phyloP scores from a whole-genome alignment of 2,888 invertebrate genomes.

The Xylophagus ater region DNA sequence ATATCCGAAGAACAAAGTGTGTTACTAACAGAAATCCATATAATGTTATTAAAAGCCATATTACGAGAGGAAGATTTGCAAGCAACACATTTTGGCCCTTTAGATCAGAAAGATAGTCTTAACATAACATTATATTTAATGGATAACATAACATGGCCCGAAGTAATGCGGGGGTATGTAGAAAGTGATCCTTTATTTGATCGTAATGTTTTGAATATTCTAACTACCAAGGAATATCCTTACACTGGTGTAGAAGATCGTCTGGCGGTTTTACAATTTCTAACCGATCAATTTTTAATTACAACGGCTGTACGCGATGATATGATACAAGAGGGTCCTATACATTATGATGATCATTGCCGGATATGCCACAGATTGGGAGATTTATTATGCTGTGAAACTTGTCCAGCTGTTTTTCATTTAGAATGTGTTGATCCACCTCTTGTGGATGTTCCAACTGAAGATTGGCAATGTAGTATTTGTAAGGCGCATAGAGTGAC shows the following conservation, averaged over 20 bases:
- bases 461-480: slow-evolving; percentile 94
- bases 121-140: slow-evolving; percentile 87
- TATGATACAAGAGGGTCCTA: slow-evolving; percentile 86
- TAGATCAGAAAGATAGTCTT: slow-evolving; percentile 95
- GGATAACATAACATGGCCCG: slow-evolving; percentile 95
- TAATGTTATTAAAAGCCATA: slow-evolving; percentile 82
- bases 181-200: slow-evolving; percentile 82
- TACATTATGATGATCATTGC: slow-evolving; percentile 88
- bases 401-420: slow-evolving; percentile 96
- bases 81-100: slow-evolving; percentile 88
- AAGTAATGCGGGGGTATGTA: slow-evolving; percentile 77
- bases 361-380: slow-evolving; percentile 85
- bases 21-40: slow-evolving; percentile 85
- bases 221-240: slow-evolving; percentile 76
- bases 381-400: slow-evolving; percentile 93
- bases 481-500: slow-evolving; percentile 85
- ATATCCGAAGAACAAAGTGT: slow-evolving; percentile 86
- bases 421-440: slow-evolving; percentile 94
- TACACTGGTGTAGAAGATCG: slow-evolving; percentile 69
- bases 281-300: slow-evolving; percentile 89
- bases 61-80: slow-evolving; percentile 88
- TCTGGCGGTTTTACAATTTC: slow-evolving; percentile 72
- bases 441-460: slow-evolving; percentile 84
- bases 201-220: slow-evolving; percentile 55
- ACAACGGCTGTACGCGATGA: slow-evolving; percentile 90